Conservation (phyloP, 1,140 invertebrate genomes). For the Bilobella aurantiaca region DNA sequence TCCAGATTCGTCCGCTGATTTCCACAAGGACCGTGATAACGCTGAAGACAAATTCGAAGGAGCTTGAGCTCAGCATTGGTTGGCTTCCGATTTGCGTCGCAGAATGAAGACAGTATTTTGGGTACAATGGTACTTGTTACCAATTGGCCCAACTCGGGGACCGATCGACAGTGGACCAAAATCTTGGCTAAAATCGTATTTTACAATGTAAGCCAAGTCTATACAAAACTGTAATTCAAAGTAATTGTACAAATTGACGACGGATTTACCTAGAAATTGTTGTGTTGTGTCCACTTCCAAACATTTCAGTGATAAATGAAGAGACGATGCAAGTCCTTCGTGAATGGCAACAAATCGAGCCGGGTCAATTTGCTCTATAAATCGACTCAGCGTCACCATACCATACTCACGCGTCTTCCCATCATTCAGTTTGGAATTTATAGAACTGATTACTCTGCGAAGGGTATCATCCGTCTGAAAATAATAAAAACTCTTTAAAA, state of each 20-base stretch:
- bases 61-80: conserved; percentile 10
- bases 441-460: neutral
- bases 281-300: neutral
- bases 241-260: neutral
- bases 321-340: neutral
- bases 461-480: neutral
- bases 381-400: neutral
- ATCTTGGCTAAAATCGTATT: neutral
- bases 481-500: neutral
- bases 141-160: neutral
- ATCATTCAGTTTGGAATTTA: conserved; percentile 1
- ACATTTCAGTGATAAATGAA: neutral
- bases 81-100: neutral
- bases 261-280: neutral
- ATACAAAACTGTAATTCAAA: neutral
- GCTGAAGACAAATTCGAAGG: conserved; percentile 20
- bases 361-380: neutral
- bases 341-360: neutral
- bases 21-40: conserved; percentile 31
- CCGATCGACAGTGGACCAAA: neutral
- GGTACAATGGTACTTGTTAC: neutral
- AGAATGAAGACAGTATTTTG: neutral
- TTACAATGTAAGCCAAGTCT: neutral
- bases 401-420: neutral
- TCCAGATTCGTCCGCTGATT: conserved; percentile 22